Percentiles rank a stretch among this genome's conserved stretches.
Conservation (phyloP, 1,140 invertebrate genomes). For the Procambarus virginalis region DNA sequence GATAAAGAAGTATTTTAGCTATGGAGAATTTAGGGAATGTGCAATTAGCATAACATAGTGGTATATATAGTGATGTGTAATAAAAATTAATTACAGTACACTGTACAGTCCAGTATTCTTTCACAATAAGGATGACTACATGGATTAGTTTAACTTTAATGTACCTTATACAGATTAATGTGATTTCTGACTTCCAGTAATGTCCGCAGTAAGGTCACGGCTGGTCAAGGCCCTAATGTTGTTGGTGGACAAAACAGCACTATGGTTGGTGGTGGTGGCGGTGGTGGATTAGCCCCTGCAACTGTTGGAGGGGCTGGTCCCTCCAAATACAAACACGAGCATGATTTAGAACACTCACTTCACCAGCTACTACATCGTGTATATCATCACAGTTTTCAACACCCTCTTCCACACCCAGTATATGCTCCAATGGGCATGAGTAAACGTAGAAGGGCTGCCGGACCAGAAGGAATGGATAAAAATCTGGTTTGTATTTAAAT, state of each 20-base stretch:
- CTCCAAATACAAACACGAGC: constrained; percentile 85
- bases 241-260: neutral
- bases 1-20: too few species aligned
- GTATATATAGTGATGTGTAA: too few species aligned
- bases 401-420: constrained; percentile 94
- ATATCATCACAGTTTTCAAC: constrained; percentile 93
- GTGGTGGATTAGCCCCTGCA: constrained; percentile 2
- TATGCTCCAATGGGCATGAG: constrained; percentile 92
- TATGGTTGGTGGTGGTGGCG: neutral
- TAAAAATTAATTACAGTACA: too few species aligned
- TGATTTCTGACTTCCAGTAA: neutral
- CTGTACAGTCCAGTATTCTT: too few species aligned
- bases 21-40: too few species aligned
- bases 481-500: constrained; percentile 77
- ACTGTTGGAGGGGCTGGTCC: constrained; percentile 74
- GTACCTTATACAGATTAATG: neutral
- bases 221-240: neutral
- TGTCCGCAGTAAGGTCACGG: neutral
- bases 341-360: constrained; percentile 95
- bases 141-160: too few species aligned
- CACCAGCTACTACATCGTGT: constrained; percentile 94
- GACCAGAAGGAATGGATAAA: constrained; percentile 79
- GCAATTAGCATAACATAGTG: too few species aligned
- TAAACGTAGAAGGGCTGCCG: constrained; percentile 90
- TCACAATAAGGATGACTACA: too few species aligned